A percentile compares a stretch with the other conserved stretches of the same genome.
phyloP scores from a whole-genome alignment of 1,140 invertebrate species.

The Drosophila elegans region DNA sequence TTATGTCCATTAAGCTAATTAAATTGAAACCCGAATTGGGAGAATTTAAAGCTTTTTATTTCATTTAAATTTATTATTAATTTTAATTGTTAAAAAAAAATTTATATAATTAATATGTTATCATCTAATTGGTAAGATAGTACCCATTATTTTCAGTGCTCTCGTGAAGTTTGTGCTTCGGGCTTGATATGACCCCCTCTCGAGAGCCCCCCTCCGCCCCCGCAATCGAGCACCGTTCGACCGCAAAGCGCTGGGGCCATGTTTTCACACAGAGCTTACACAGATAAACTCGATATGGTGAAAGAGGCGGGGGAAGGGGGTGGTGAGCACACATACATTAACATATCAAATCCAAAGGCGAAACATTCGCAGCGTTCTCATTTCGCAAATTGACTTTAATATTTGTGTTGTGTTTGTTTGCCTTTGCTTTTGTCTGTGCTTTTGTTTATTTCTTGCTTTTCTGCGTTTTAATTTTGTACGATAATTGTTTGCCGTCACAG shows the following conservation, averaged over 20 bases:
- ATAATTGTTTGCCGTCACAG: slow-evolving; percentile 53
- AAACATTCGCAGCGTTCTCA: slow-evolving; percentile 71
- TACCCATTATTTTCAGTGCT: slow-evolving; percentile 17
- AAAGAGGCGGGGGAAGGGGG: neutral
- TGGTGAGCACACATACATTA: slow-evolving; percentile 58
- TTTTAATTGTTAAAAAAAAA: too few relatives aligned
- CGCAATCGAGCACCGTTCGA: slow-evolving; percentile 53
- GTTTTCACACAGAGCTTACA: slow-evolving; percentile 83
- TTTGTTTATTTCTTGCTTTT: slow-evolving; percentile 56
- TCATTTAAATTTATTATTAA: too few relatives aligned
- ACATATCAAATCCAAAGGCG: slow-evolving; percentile 75
- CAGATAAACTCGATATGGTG: slow-evolving; percentile 42
- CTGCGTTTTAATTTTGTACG: slow-evolving; percentile 61
- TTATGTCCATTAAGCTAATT: too few relatives aligned
- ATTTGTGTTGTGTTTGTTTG: slow-evolving; percentile 49
- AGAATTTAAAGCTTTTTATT: too few relatives aligned
- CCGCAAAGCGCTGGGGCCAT: slow-evolving; percentile 80
- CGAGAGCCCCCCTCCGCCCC: slow-evolving; percentile 2
- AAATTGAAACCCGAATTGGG: too few relatives aligned
- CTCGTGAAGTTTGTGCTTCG: slow-evolving; percentile 52
- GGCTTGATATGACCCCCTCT: slow-evolving; percentile 54
- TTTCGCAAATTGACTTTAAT: slow-evolving; percentile 83
- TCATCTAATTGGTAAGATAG: neutral
- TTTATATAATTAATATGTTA: too few relatives aligned
- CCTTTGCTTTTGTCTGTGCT: slow-evolving; percentile 42